Base-by-base conservation (phyloP, 2,113 vertebrate species). In the Panurus biarmicus region DNA sequence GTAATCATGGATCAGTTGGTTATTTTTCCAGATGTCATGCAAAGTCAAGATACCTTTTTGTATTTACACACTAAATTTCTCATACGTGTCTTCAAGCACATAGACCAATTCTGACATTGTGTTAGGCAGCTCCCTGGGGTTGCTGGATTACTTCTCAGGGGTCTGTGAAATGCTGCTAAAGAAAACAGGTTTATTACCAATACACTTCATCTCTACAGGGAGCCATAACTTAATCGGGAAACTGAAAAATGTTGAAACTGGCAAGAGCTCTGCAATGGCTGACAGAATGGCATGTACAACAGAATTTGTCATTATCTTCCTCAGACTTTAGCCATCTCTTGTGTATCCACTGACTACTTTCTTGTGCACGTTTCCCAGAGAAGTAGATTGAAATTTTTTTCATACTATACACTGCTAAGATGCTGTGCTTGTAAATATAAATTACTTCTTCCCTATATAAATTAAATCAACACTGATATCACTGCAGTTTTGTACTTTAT, bases 61-160 rank as follows among this genome's bases (percentile, higher is more conserved):
- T 40, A 69, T 69, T 91, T 77, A 23, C 9, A 54, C 23, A 38
- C 22, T 47, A 67, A 89, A 78, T 77, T 70, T 64, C 56, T 87
- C 33, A 19, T 47, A 23, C 0, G 0, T n/a, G 25, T 62, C 56
- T 77, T 76, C 35, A 11, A 75, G 26, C 22, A 33, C 10, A 38
- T 28, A 10, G 12, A 6, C 28, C 14, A 45, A 12, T 76, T 73
- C 17, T 8, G 14, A 2, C 1, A 3, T 38, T 65, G 29, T 9
- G 22, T 77, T 31, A 73, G 48, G 51, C 31, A 65, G 45, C 28
- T 84, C 20, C 14, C 69, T 57, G 31, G 25, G 31, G 15, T 19
- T 80, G 13, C 9, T 66, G 38, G 45, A 33, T 85, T 73, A 40
- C 33, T 91, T 94, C 28, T 76, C 50, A 84, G 36, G 18, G 42